Evolutionary conservation across 2,888 invertebrate genomes (phyloP).

Genomic region (Asteroscopus sphinx): DNA sequence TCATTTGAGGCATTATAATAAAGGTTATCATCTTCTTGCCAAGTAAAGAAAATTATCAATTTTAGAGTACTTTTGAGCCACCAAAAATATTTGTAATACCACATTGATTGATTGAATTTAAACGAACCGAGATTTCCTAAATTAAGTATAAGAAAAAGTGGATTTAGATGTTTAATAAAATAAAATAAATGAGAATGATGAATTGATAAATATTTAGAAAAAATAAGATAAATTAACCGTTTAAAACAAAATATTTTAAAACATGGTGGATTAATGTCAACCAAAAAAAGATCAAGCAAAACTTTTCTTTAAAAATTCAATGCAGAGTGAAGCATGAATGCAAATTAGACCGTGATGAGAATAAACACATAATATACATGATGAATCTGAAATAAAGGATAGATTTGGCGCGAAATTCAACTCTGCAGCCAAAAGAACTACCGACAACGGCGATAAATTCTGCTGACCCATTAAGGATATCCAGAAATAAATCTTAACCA

Average conservation of each 20-base stretch:
- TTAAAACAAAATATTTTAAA: background rate
- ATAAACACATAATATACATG: slow-evolving; percentile 53
- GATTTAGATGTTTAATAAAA: too few relatives aligned
- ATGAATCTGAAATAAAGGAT: slow-evolving; percentile 44
- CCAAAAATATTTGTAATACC: too few relatives aligned
- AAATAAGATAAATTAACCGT: background rate
- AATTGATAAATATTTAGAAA: background rate
- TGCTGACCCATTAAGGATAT: slow-evolving; percentile 44
- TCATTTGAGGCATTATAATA: too few relatives aligned
- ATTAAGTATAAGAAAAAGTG: too few relatives aligned
- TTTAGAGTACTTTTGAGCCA: too few relatives aligned
- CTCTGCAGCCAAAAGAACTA: slow-evolving; percentile 47
- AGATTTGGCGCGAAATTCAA: slow-evolving; percentile 43
- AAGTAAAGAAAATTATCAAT: too few relatives aligned
- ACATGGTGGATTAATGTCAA: slow-evolving; percentile 12
- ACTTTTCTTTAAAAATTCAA: slow-evolving; percentile 40
- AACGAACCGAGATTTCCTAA: too few relatives aligned
- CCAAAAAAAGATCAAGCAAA: slow-evolving; percentile 29
- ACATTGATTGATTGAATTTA: too few relatives aligned
- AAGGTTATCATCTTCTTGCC: too few relatives aligned
- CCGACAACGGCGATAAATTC: slow-evolving; percentile 56
- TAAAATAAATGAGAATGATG: background rate
- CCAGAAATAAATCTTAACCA: slow-evolving; percentile 44
- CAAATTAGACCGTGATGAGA: slow-evolving; percentile 54
- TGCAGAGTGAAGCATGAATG: slow-evolving; percentile 45